phyloP scores from a whole-genome alignment of 2,113 vertebrate genomes.

The Salvelinus namaycush region DNA sequence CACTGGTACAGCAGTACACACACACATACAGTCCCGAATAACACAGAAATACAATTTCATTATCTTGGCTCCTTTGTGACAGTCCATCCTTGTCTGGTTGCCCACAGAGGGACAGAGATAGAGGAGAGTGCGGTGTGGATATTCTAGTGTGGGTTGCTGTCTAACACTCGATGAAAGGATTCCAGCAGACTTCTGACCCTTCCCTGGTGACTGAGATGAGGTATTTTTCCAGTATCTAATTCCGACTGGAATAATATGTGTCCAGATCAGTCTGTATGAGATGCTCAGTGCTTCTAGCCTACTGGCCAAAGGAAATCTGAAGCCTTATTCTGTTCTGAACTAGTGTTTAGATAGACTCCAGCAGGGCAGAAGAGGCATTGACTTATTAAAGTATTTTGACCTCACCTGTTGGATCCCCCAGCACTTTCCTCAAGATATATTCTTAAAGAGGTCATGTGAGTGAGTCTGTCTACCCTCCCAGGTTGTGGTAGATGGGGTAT shows the following conservation, averaged over 20 bases:
- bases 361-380: background rate
- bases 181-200: background rate
- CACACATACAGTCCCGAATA: too few species aligned
- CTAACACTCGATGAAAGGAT: background rate
- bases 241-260: background rate
- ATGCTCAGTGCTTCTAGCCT: background rate
- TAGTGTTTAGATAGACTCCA: too few species aligned
- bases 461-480: background rate
- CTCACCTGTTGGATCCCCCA: too few species aligned
- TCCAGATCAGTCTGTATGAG: background rate
- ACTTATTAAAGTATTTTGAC: too few species aligned
- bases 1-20: background rate
- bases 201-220: background rate
- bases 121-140: background rate
- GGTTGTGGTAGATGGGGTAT: constrained; percentile 2
- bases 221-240: background rate
- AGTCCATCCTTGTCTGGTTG: background rate
- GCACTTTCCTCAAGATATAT: too few species aligned
- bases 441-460: too few species aligned
- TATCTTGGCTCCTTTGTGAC: background rate
- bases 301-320: background rate
- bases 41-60: too few species aligned
- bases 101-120: background rate
- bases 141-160: background rate
- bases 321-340: too few species aligned